phyloP scores from a whole-genome alignment of 2,113 vertebrate species.

The Poeciliopsis prolifica region DNA sequence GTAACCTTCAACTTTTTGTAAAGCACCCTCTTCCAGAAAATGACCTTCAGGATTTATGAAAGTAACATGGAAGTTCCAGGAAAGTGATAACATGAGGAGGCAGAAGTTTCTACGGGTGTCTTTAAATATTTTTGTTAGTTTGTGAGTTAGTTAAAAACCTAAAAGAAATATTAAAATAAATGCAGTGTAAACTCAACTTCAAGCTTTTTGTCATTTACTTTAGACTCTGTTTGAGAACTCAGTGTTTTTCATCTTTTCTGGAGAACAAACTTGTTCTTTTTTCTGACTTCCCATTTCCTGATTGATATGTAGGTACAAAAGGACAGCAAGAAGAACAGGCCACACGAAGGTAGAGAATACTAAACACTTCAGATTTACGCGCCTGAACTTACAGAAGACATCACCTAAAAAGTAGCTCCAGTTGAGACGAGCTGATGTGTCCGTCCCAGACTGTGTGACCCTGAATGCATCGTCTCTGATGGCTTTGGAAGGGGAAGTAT shows the following conservation, averaged over 20 bases:
- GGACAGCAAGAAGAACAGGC: slow-evolving; percentile 68
- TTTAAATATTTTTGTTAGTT: too few relatives aligned
- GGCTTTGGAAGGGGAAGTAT: slow-evolving; percentile 62
- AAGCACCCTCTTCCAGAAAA: background rate
- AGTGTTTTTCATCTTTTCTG: slow-evolving; percentile 26
- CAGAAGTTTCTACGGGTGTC: too few relatives aligned
- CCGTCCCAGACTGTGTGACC: slow-evolving; percentile 25
- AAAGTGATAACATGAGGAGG: too few relatives aligned
- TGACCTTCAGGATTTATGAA: background rate
- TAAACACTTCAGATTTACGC: slow-evolving; percentile 53
- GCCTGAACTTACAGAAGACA: slow-evolving; percentile 46
- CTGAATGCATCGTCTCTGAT: slow-evolving; percentile 54
- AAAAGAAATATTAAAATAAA: background rate
- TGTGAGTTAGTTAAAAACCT: background rate
- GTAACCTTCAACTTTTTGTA: background rate
- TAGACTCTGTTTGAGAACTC: slow-evolving; percentile 41
- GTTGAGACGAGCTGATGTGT: slow-evolving; percentile 8
- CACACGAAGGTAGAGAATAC: slow-evolving; percentile 70
- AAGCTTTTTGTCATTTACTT: background rate
- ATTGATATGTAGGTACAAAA: slow-evolving; percentile 73
- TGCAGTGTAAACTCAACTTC: background rate
- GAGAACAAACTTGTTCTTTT: slow-evolving; percentile 28
- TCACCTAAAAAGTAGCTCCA: slow-evolving; percentile 10
- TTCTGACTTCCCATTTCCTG: slow-evolving; percentile 38
- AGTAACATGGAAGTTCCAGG: too few relatives aligned